These are phyloP conservation scores for Chloroclystis v-ata DNA, from an alignment of 2,888 invertebrate genomes.

Conservation along the genomic window DNA sequence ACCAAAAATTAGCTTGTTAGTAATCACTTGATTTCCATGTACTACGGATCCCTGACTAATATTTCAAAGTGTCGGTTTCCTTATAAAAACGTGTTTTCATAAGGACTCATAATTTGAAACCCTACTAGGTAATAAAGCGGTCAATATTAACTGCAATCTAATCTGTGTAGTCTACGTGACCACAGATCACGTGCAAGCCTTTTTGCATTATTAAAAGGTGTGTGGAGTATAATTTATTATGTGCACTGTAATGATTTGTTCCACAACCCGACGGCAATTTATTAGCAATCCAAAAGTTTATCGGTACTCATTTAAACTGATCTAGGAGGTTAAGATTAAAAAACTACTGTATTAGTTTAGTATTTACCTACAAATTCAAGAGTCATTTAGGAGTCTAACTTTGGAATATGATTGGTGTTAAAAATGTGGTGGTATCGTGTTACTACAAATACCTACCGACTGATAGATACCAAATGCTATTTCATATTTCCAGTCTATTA, in stretches of 20 bases:
- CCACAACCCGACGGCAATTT: conserved; percentile 17
- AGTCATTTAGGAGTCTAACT: no score
- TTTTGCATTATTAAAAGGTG: conserved; percentile 46
- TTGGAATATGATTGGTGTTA: no score
- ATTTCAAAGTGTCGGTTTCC: background rate
- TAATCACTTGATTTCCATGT: no score
- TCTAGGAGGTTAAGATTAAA: no score
- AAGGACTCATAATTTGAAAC: background rate
- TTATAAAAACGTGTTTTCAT: background rate
- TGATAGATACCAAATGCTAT: no score
- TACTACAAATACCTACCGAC: no score
- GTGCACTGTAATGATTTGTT: conserved; percentile 31
- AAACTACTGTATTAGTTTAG: no score
- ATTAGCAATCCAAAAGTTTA: background rate
- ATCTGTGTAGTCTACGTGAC: conserved; percentile 32
- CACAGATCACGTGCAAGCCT: conserved; percentile 34
- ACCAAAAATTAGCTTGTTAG: no score
- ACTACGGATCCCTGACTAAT: background rate
- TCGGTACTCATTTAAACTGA: background rate
- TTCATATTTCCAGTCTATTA: no score
- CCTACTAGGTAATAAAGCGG: conserved; percentile 1
- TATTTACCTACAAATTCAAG: no score
- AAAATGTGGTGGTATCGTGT: no score
- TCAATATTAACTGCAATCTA: conserved; percentile 13
- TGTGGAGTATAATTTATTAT: conserved; percentile 38